Conservation (phyloP, 92 coral and sea anemone genomes). For the Phenganax subtilis region DNA sequence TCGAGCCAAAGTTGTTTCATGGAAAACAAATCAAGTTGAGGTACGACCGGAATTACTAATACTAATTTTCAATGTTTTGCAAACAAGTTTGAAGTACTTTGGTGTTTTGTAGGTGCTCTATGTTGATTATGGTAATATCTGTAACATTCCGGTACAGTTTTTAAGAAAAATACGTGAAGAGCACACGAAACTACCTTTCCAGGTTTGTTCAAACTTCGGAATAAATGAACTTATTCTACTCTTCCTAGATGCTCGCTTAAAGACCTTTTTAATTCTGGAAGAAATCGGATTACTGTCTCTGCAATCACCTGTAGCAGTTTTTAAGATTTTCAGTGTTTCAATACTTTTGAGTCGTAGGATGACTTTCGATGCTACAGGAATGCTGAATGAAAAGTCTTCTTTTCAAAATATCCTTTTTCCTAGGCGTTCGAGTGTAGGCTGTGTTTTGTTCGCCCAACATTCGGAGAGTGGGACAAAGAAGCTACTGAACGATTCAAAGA, state of each 20-base stretch:
- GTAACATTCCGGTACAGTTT: constrained; percentile 30
- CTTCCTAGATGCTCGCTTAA: too few relatives aligned
- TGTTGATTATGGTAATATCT: constrained; percentile 79
- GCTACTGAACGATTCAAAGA: constrained; percentile 57
- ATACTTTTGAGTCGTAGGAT: too few relatives aligned
- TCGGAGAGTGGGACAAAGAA: constrained; percentile 61
- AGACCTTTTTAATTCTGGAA: too few relatives aligned
- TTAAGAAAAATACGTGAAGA: constrained; percentile 54
- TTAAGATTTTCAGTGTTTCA: too few relatives aligned
- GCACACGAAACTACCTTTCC: constrained; percentile 62
- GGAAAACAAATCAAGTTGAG: constrained; percentile 34
- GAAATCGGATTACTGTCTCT: too few relatives aligned
- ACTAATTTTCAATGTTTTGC: too few relatives aligned
- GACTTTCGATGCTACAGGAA: not conserved
- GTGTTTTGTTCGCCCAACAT: constrained; percentile 73
- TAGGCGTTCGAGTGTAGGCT: constrained; percentile 81
- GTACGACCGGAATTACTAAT: not conserved
- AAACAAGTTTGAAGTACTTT: not conserved
- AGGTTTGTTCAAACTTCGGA: constrained; percentile 36
- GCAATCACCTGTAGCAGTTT: too few relatives aligned
- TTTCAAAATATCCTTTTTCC: not conserved
- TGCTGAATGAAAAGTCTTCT: not conserved
- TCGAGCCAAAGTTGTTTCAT: constrained; percentile 56
- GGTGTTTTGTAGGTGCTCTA: constrained; percentile 44
- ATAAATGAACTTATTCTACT: too few relatives aligned